phyloP scores from a whole-genome alignment of 1,140 invertebrate genomes.

The Caerostris extrusa region DNA sequence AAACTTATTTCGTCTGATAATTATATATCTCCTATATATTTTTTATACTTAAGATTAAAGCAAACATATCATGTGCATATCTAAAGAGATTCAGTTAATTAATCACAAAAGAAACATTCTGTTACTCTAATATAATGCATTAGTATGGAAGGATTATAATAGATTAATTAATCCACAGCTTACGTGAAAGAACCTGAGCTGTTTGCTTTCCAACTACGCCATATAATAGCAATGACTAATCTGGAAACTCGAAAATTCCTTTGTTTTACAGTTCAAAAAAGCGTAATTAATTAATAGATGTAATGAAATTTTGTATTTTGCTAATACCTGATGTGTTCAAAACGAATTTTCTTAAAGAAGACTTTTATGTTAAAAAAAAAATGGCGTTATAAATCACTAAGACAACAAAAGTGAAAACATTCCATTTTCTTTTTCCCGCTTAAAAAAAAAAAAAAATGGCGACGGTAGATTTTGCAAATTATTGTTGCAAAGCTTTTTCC shows the following conservation, averaged over 20 bases:
- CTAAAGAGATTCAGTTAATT: too few species aligned
- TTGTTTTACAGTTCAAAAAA: neutral
- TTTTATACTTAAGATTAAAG: too few species aligned
- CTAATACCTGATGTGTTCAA: neutral
- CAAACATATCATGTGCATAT: too few species aligned
- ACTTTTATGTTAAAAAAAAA: neutral
- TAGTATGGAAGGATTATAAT: too few species aligned
- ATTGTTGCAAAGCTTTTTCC: conserved; percentile 21
- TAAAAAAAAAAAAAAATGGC: neutral
- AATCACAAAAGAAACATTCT: too few species aligned
- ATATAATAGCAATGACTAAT: neutral
- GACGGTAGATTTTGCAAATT: conserved; percentile 39
- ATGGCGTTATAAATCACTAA: neutral
- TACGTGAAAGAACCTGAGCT: neutral
- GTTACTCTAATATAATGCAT: too few species aligned
- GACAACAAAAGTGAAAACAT: neutral
- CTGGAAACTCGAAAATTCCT: neutral
- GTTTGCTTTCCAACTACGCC: neutral
- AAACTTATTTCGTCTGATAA: too few species aligned
- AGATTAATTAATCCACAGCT: too few species aligned
- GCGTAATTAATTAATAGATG: neutral
- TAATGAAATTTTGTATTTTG: conserved; percentile 9
- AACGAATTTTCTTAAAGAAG: neutral
- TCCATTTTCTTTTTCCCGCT: neutral
- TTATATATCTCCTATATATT: too few species aligned